A percentile compares a stretch with the other conserved stretches of the same genome.
Conservation (phyloP, 2,797 vertebrate genomes). For the Moxostoma hubbsi region DNA sequence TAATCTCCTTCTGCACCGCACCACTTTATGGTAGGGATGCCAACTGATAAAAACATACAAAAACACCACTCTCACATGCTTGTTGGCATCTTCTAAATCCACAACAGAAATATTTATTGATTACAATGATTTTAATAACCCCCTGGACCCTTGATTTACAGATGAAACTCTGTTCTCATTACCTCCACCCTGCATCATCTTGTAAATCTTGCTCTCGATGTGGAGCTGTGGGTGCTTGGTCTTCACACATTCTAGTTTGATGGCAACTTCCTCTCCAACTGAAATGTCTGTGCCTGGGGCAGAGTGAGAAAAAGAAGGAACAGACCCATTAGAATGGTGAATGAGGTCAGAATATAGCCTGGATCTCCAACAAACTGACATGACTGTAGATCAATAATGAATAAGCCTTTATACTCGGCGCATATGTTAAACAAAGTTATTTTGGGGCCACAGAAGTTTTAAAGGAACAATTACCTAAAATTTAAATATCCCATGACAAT, state of each 20-base stretch:
- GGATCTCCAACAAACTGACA: constrained; percentile 21
- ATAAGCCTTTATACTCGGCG: background rate
- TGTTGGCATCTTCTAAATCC: background rate
- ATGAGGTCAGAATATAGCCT: constrained; percentile 20
- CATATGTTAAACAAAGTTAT: background rate
- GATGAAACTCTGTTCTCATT: constrained; percentile 28
- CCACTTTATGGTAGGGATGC: constrained; percentile 82
- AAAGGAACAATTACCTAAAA: background rate
- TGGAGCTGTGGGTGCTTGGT: constrained; percentile 95
- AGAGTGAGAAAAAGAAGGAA: constrained; percentile 17
- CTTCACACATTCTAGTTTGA: constrained; percentile 97
- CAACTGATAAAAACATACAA: constrained; percentile 65
- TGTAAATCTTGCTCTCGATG: constrained; percentile 98
- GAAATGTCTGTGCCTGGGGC: constrained; percentile 90
- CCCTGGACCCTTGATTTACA: background rate
- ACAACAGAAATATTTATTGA: background rate
- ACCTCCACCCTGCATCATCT: constrained; percentile 99
- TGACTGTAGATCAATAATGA: constrained; percentile 5
- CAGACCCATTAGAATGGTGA: constrained; percentile 12
- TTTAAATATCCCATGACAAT: too few species aligned
- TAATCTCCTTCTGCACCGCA: constrained; percentile 83
- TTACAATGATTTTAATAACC: background rate
- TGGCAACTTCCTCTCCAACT: constrained; percentile 93
- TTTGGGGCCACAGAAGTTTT: background rate
- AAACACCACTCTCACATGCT: background rate